Evolutionary conservation across 2,888 invertebrate genomes (phyloP), one percentile per base, ranked within the genome.

Genomic region (Aporophyla lueneburgensis): DNA sequence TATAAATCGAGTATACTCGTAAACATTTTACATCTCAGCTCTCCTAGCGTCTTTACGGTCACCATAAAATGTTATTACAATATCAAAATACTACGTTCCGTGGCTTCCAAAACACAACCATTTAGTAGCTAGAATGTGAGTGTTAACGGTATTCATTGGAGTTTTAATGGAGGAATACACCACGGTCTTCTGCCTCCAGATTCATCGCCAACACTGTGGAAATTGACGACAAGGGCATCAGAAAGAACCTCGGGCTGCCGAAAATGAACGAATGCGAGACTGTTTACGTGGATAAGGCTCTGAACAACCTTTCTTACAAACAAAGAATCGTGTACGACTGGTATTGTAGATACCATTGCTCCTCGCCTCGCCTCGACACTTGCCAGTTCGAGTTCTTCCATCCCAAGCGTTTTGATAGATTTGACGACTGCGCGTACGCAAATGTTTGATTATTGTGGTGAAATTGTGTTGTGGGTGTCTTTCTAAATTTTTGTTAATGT

Each of bases 201-300:
- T 96, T 91, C 90, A 91, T 96, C 87, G 95, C 93, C 19, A 93
- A 89, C 86, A 76, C 92, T 4, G 94, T 97, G 79, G 95, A 96
- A 80, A 94, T 97, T 78, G 93, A 94, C 49, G 92, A 93, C 56
- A 91, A 91, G 14, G 97, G 97, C 19, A 95, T 97, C 67, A 85
- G 89, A 12, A 96, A 93, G 81, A 95, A 96, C 87, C 91, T 94
- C 65, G 97, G 97, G 0, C 86, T 97, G 24, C 97, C 97, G 5
- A 93, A 91, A 87, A 92, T 97, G 92, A 94, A 94, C 12, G 93
- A 93, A 1, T 56, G 84, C 6, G 97, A 97, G 87, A 89, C 94
- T 4, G 88, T 89, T 0, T 86, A 92, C 9, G 85, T 97, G 16
- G 95, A 97, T 86, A 82, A 91, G 33, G 95, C 96, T 1, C 77